Evolutionary conservation across 2,113 vertebrate species (phyloP), one percentile per base, ranked within the genome.

Genomic region (Kryptolebias marmoratus): DNA sequence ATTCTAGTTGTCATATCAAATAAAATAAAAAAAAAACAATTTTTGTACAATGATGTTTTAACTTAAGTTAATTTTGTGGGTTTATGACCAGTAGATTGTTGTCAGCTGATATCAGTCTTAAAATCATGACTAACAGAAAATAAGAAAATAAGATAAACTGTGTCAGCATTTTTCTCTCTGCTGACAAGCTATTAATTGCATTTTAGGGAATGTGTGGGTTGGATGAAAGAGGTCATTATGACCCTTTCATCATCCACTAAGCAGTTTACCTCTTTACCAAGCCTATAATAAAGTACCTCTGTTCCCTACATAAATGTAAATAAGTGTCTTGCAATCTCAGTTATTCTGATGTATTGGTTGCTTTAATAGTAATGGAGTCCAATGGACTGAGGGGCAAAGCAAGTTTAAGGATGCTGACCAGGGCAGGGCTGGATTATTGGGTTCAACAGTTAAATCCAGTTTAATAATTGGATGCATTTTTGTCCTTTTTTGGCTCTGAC

Each of bases 181-280:
- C 75, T 84, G 85, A 87, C 83, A 86, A 63, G 47, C 83, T 47
- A 79, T 68, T 81, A 79, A 81, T 71, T 73, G 58, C 72, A 68
- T 73, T 78, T 77, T 63, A 82, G 60, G 27, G 75, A 75, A 36
- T 36, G 50, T 72, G 75, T 78, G 83, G 69, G 59, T 49, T 11
- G 77, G 56, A 64, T 75, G 49, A 84, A 81, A 47, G 27, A 47
- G 80, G 50, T 68, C 71, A 86, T 81, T 70, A 83, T 77, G 81
- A 85, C 64, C 83, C 81, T 76, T 73, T 87, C 64, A 75, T 87
- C 85, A 83, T 88, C 76, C 75, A 27, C 61, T 90, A 91, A 93
- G 84, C 81, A 77, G 71, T 81, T 91, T 90, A 83, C 75, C 75
- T 84, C 64, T 48, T 79, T 48, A n/a, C 72, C 56, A 57, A 81